Evolutionary conservation across 2,888 invertebrate species (phyloP).

Genomic region (Eupeodes luniger): DNA sequence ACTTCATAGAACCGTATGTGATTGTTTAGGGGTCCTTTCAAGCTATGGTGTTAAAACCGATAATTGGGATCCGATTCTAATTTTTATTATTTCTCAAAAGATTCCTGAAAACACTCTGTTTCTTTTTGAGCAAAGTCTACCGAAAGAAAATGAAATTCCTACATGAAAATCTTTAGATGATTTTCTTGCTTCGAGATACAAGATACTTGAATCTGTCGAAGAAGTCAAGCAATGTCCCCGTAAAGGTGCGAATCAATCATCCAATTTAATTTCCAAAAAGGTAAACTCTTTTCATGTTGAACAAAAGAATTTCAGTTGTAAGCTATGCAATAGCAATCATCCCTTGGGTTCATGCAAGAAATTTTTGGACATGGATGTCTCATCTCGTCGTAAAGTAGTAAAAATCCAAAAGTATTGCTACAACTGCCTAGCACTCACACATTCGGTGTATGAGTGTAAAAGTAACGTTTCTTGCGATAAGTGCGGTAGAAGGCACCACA

Average conservation of each 20-base stretch:
- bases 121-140: slow-evolving; percentile 1
- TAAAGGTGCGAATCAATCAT: not conserved
- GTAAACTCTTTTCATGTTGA: not conserved
- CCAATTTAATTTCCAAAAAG: not conserved
- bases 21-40: not conserved
- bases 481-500: slow-evolving; percentile 34
- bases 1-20: no score
- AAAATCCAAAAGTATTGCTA: no score
- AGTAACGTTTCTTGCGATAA: no score
- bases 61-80: not conserved
- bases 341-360: slow-evolving; percentile 27
- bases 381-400: no score
- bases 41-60: not conserved
- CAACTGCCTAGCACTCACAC: no score
- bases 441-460: no score
- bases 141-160: not conserved
- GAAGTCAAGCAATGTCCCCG: slow-evolving; percentile 14
- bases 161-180: not conserved
- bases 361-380: slow-evolving; percentile 23
- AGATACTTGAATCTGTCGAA: slow-evolving; percentile 27
- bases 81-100: not conserved
- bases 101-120: not conserved
- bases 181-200: slow-evolving; percentile 23
- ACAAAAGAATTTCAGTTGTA: slow-evolving; percentile 15
- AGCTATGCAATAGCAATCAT: slow-evolving; percentile 30